Conservation (phyloP, 35 echinoderm and acorn worm genomes). For the Anneissia japonica region DNA sequence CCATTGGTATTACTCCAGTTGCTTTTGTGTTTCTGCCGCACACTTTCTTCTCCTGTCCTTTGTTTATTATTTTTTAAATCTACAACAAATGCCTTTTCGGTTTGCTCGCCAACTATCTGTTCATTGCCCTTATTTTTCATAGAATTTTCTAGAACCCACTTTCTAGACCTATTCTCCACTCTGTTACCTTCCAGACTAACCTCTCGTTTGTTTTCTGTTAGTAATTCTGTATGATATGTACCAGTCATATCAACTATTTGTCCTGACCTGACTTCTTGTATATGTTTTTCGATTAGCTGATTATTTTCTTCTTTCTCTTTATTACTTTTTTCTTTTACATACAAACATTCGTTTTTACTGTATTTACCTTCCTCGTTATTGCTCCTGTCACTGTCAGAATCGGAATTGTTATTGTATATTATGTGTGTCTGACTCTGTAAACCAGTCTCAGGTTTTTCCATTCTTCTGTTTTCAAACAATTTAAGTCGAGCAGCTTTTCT, state of each 20-base stretch:
- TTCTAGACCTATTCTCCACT: not conserved
- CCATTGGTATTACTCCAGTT: not conserved
- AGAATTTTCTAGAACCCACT: not conserved
- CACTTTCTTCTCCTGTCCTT: not conserved
- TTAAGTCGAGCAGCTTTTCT: not conserved
- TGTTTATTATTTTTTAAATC: not conserved
- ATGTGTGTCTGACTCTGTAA: not conserved
- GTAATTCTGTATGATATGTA: not conserved
- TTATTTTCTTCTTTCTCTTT: not conserved
- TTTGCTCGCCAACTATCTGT: not conserved
- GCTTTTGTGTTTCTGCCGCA: not conserved
- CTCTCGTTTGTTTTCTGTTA: not conserved
- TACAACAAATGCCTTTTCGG: not conserved
- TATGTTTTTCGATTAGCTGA: not conserved
- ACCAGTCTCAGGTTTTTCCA: not conserved
- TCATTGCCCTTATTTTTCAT: not conserved
- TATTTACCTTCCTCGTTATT: too few species aligned
- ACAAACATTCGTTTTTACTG: not conserved
- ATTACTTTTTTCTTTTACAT: not conserved
- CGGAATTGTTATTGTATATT: constrained; percentile 31
- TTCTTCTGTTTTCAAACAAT: constrained; percentile 9
- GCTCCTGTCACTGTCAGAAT: constrained; percentile 66
- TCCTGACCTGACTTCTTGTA: not conserved
- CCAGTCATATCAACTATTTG: not conserved
- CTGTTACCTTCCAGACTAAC: not conserved